Evolutionary conservation across 1,140 invertebrate species (phyloP).

Genomic region (Zaprionus lachaisei): DNA sequence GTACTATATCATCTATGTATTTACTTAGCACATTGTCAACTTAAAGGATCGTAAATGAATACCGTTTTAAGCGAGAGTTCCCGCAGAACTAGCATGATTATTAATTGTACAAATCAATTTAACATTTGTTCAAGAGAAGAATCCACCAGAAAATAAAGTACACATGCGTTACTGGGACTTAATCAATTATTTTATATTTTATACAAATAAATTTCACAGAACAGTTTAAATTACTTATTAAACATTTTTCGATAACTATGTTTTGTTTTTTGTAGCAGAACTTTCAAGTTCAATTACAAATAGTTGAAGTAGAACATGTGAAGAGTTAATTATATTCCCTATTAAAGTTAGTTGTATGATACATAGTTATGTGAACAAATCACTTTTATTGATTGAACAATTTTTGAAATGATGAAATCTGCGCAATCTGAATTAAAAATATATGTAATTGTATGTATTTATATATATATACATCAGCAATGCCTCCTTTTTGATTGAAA

Average conservation of each 20-base stretch:
- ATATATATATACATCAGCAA: conserved; percentile 13
- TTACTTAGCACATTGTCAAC: conserved; percentile 23
- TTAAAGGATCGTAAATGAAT: conserved; percentile 20
- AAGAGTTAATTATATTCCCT: conserved; percentile 3
- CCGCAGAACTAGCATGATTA: conserved; percentile 9
- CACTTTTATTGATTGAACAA: conserved; percentile 35
- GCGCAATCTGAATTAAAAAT: conserved; percentile 16
- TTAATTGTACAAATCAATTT: conserved; percentile 1
- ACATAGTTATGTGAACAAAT: conserved; percentile 27
- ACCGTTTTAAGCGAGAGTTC: conserved; percentile 29
- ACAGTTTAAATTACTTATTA: not conserved
- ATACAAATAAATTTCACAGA: not conserved
- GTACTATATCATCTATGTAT: conserved; percentile 33
- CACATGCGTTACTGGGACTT: conserved; percentile 2
- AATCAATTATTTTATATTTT: not conserved
- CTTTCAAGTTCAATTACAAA: not conserved
- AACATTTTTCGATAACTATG: not conserved
- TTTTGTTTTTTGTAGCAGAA: conserved; percentile 6
- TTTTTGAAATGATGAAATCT: conserved; percentile 46
- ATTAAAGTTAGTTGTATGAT: conserved; percentile 1
- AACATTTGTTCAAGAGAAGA: not conserved
- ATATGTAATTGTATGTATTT: conserved; percentile 10
- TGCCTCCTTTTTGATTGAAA: conserved; percentile 6
- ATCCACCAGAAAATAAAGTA: not conserved
- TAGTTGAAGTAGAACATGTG: conserved; percentile 12